A percentile compares a stretch with the other conserved stretches of the same genome.
Conservation (phyloP, 2,888 invertebrate genomes). For the Dasypolia templi region DNA sequence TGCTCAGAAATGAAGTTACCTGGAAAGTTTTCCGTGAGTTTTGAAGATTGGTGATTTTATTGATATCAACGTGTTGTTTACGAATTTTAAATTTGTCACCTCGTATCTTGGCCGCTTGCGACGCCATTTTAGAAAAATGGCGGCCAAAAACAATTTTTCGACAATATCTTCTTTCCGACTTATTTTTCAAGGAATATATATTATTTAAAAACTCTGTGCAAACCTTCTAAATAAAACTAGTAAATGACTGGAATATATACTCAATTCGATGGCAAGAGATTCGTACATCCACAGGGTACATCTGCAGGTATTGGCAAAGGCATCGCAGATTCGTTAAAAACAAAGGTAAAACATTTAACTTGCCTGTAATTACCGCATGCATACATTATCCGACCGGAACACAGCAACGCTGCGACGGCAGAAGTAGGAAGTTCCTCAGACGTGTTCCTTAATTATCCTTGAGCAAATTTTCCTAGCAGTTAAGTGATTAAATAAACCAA, state of each 20-base stretch:
- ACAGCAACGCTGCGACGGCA: not conserved
- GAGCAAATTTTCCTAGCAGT: conserved; percentile 13
- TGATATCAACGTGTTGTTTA: not conserved
- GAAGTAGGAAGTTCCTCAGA: not conserved
- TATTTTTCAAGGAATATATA: not conserved
- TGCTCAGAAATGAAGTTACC: not conserved
- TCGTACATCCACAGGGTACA: not conserved
- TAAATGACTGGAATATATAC: not conserved
- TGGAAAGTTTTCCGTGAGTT: not conserved
- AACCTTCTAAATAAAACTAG: not conserved
- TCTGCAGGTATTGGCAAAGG: not conserved
- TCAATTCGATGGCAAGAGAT: not conserved
- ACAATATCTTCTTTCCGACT: not conserved
- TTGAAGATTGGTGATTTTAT: not conserved
- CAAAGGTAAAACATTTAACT: not conserved
- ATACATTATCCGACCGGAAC: too few species aligned
- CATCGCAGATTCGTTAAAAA: too few species aligned
- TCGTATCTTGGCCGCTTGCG: not conserved
- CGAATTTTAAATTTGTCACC: not conserved
- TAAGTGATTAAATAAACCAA: conserved; percentile 29
- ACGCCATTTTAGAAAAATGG: not conserved
- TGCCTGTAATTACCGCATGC: not conserved
- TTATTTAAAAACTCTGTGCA: not conserved
- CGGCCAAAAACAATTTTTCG: not conserved
- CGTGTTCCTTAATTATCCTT: not conserved